Conservation (phyloP, 2,113 vertebrate genomes). For the Poicephalus gulielmi region DNA sequence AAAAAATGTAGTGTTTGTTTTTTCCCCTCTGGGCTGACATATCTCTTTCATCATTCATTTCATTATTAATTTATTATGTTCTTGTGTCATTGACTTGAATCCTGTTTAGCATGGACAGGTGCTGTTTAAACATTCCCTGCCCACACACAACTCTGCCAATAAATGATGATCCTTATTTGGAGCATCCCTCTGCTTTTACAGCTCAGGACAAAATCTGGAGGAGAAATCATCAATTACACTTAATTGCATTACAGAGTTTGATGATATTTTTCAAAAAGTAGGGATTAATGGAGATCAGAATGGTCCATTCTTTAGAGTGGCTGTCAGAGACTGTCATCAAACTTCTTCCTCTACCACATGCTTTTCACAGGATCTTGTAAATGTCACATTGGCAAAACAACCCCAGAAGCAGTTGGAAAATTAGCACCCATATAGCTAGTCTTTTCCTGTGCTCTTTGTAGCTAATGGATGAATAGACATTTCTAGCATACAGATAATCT, state of each 20-base stretch:
- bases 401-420: neutral
- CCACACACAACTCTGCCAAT: neutral
- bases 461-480: neutral
- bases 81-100: neutral
- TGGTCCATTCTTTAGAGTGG: neutral
- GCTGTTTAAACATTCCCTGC: neutral
- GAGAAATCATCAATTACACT: neutral
- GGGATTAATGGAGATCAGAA: neutral
- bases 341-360: neutral
- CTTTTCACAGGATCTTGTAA: neutral
- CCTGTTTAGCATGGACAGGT: neutral
- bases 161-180: neutral
- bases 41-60: neutral
- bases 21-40: neutral
- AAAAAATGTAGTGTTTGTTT: neutral
- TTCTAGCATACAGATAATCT: neutral
- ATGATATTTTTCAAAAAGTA: neutral
- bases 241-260: neutral
- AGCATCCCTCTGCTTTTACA: neutral
- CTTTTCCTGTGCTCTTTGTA: neutral
- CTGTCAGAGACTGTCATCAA: neutral
- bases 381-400: neutral
- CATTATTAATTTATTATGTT: neutral
- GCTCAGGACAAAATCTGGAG: neutral
- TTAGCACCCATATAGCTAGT: neutral